Base-by-base conservation (phyloP, 1,140 invertebrate species). In the Oryzaephilus surinamensis region DNA sequence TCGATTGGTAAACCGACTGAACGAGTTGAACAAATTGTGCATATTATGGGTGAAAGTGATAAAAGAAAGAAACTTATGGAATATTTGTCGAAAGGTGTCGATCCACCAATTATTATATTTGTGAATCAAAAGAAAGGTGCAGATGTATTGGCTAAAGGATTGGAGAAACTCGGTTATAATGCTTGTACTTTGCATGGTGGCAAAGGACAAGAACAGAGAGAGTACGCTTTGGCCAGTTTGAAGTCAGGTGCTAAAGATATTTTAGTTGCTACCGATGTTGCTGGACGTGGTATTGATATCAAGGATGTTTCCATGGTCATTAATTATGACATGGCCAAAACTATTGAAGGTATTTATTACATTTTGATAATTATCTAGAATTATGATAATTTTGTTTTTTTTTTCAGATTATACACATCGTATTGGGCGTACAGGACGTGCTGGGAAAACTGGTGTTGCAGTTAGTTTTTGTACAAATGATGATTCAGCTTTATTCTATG, bases 71-170 rank as follows among this genome's bases (percentile, higher is more conserved):
- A 89, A 65, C 70, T 93, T 2, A 81, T 91, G 65, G 84, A 91
- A 56, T 84, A 91, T 51, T 66, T 93, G 4, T 82, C 81, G 43
- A 72, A 81, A 38, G 85, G 87, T 6, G 79, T 96, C 24, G 90
- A 94, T 60, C 94, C 94, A 2, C 97, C 97, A 1, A 85, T 99
- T 33, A 99, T 99, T 54, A 98, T 99, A 54, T 99, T 99, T 58
- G 97, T 99, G 46, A 99, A 99, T 65, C 95, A 99, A 67, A 99
- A 99, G 78, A 99, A 98, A 68, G 96, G 95, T 45, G 97, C 94
- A 1, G 97, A 99, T 69, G 84, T 99, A 1, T 68, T 99, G 60
- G 94, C 94, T 20, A 94, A 94, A 66, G 90, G 92, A 27, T 68
- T 99, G 52, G 93, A 97, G 62, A 99, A 99, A 69, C 74, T 98